A percentile compares a stretch with the other conserved stretches of the same genome.
These are phyloP conservation scores for Sitophilus oryzae DNA, from an alignment of 1,140 invertebrate species.

Conservation along the genomic window DNA sequence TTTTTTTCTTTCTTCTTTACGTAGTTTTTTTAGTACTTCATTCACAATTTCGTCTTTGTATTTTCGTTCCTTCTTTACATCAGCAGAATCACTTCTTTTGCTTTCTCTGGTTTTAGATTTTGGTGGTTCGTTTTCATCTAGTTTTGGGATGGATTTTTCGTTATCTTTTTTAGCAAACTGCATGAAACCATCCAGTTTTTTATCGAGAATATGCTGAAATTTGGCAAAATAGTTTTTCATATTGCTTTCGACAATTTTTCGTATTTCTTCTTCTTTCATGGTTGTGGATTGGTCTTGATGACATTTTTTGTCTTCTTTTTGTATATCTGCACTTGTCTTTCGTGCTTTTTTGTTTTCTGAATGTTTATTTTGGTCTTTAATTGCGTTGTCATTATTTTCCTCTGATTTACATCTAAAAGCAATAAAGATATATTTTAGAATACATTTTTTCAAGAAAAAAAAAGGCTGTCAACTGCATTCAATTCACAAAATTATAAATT, in stretches of 20 bases:
- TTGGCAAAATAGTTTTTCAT: conserved; percentile 23
- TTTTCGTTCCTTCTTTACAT: neutral
- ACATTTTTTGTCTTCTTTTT: too few relatives aligned
- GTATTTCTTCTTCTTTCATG: conserved; percentile 1
- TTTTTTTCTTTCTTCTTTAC: neutral
- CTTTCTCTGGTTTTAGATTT: neutral
- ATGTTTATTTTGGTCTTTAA: too few relatives aligned
- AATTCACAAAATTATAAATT: too few relatives aligned
- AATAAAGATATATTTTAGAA: too few relatives aligned
- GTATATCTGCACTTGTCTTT: conserved; percentile 1
- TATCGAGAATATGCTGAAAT: conserved; percentile 23
- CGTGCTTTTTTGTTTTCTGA: too few relatives aligned
- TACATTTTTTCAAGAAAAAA: too few relatives aligned
- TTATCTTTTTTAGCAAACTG: conserved; percentile 4
- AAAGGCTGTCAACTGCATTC: too few relatives aligned
- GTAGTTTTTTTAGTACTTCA: conserved; percentile 10
- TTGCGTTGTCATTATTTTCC: too few relatives aligned
- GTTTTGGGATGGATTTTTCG: neutral
- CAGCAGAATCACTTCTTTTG: neutral
- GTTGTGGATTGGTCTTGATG: neutral
- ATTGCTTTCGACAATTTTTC: conserved; percentile 22
- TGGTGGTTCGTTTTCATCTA: neutral
- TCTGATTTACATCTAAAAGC: too few relatives aligned
- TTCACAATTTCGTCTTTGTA: conserved; percentile 14
- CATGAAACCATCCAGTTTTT: conserved; percentile 19